Conservation (phyloP, 2,113 vertebrate species). For the Hyaena hyaena region DNA sequence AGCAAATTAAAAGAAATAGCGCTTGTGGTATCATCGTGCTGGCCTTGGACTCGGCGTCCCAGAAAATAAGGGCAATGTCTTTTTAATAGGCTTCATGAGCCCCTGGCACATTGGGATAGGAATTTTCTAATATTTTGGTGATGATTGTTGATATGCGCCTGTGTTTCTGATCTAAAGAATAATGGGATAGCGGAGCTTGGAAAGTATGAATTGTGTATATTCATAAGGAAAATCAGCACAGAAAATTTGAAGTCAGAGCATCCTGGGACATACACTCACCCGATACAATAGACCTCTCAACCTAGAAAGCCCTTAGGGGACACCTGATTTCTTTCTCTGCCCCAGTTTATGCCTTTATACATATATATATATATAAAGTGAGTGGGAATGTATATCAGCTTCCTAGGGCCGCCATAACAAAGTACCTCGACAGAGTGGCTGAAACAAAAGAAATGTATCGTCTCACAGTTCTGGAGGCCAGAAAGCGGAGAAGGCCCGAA, state of each 20-base stretch:
- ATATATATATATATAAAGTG: background rate
- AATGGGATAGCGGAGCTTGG: background rate
- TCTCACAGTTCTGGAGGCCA: background rate
- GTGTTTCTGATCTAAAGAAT: background rate
- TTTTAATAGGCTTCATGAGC: background rate
- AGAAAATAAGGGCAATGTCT: background rate
- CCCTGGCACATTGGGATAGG: background rate
- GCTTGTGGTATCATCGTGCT: accelerated
- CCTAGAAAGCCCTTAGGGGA: background rate
- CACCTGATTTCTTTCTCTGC: background rate
- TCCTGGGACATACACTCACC: background rate
- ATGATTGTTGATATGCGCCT: background rate
- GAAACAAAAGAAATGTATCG: too few relatives aligned
- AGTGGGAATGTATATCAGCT: accelerated
- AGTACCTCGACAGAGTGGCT: background rate
- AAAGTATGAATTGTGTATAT: background rate
- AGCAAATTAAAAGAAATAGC: conserved; percentile 12
- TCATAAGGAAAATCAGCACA: background rate
- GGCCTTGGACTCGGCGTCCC: background rate
- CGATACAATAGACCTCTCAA: background rate
- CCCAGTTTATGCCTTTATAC: background rate
- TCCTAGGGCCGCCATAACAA: background rate
- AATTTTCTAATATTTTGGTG: background rate
- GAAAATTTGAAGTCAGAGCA: background rate
- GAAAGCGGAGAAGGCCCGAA: background rate